Conservation (phyloP, 53 echinoderm and acorn worm species). For the Zoroaster sp. region DNA sequence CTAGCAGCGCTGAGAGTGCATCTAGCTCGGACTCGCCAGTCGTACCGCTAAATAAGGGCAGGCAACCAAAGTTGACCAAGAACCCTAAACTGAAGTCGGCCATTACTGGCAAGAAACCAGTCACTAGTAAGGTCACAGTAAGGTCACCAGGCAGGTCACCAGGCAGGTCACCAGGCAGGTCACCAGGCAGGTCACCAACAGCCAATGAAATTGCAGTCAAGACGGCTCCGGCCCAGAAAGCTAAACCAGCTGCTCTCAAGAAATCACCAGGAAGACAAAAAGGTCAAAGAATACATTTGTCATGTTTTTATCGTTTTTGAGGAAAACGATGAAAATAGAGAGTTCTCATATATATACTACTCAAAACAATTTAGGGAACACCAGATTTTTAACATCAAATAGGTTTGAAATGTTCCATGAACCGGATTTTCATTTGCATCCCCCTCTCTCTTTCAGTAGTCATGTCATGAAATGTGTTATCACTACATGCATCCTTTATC, state of each 20-base stretch:
- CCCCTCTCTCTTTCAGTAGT: too few relatives aligned
- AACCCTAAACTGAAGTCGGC: neutral
- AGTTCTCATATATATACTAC: too few relatives aligned
- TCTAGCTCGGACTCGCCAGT: neutral
- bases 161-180: neutral
- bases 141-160: conserved; percentile 18
- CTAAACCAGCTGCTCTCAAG: neutral
- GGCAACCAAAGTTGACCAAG: neutral
- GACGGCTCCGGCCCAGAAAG: neutral
- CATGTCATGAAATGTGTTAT: too few relatives aligned
- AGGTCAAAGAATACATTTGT: neutral
- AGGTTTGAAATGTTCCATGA: too few relatives aligned
- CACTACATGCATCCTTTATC: too few relatives aligned
- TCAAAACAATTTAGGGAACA: too few relatives aligned
- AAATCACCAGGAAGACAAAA: conserved; percentile 15
- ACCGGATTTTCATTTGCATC: too few relatives aligned
- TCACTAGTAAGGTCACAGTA: neutral
- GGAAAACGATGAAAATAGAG: neutral
- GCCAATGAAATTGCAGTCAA: neutral
- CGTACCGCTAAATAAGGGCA: neutral
- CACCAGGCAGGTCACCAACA: conserved; percentile 17
- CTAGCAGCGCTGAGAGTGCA: neutral
- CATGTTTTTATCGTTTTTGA: neutral
- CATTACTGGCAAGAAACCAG: neutral
- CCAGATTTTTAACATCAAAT: too few relatives aligned